Evolutionary conservation across 2,113 vertebrate species (phyloP), one percentile per base, ranked within the genome.

Genomic region (Phycodurus eques): DNA sequence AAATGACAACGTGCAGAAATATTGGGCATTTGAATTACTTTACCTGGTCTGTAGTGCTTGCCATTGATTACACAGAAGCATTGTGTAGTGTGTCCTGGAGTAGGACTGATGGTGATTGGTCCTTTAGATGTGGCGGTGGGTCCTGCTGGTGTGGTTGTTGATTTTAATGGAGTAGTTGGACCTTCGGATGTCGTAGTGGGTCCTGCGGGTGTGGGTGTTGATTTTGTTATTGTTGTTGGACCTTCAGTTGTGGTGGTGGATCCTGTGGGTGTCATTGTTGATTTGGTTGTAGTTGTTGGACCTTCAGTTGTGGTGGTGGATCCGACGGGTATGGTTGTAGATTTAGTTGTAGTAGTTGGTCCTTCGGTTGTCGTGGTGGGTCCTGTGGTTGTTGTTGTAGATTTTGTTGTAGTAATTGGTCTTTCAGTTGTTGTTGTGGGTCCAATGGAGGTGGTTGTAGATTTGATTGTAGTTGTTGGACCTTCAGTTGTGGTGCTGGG

Each of bases 51-150:
- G 77, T 88, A 91, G 10, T 73, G 43, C 1, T 12, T 70, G n/a
- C 79, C 89, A 76, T 92, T 74, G 46, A 90, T 8, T 13, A 82
- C 49, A 62, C 91, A 92, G 65, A 79, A 61, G 47, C 90, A 91
- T 47, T 12, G 0, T 8, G 82, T 80, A 14, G 79, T 83, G 3
- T 12, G 15, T 22, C 64, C 4, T 44, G 57, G 22, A 7, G 35
- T 71, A 33, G 75, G 54, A 0, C 44, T 22, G 6, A 33, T 3
- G 54, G 1, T 53, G 53, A 5, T 61, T 27, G 68, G n/a, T 27
- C 9, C 33, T 67, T 67, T 12, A 49, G 35, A 56, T 67, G 62
- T 35, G 6, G 61, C 43, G 19, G 61, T 42, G 15, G 35, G 35
- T 42, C 35, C 35, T 39, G 17, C 10, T 12, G 56, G 12, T 59